Conservation (phyloP, 2,888 invertebrate genomes). For the Andrena haemorrhoa region DNA sequence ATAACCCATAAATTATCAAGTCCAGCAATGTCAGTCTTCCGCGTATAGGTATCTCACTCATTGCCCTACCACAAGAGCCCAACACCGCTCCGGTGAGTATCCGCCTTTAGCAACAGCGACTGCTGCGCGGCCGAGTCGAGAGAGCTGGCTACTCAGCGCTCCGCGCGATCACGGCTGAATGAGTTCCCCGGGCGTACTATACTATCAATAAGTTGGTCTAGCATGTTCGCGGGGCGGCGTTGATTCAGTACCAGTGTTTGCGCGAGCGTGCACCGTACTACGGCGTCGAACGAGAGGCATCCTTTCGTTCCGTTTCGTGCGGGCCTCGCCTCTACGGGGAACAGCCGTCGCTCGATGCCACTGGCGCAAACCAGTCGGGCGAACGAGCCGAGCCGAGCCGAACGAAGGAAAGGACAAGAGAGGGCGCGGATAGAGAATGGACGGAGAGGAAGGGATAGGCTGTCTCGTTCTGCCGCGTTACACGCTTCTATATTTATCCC, state of each 20-base stretch:
- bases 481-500: constrained; percentile 80
- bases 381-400: constrained; percentile 24
- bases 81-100: no score
- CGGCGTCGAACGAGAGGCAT: constrained; percentile 36
- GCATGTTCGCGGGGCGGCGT: constrained; percentile 22
- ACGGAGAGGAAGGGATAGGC: constrained; percentile 57
- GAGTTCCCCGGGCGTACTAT: constrained; percentile 23
- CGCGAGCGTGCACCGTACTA: constrained; percentile 17
- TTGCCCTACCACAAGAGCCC: no score
- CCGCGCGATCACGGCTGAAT: constrained; percentile 36
- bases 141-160: neutral
- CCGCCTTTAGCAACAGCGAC: neutral
- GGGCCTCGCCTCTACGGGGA: constrained; percentile 16
- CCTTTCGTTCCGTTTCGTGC: constrained; percentile 51
- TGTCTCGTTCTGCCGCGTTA: constrained; percentile 77
- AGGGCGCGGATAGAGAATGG: constrained; percentile 59
- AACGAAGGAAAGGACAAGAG: constrained; percentile 38
- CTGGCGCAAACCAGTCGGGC: neutral
- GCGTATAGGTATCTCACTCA: no score
- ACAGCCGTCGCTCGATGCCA: constrained; percentile 39
- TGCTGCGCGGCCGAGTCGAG: constrained; percentile 6
- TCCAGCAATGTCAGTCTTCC: no score
- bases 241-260: constrained; percentile 22
- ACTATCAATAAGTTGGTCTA: constrained; percentile 32
- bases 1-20: no score